Percentiles rank a stretch among this genome's conserved stretches.
These are phyloP conservation scores for Parasteatoda tepidariorum DNA, from an alignment of 1,140 invertebrate species.

Conservation along the genomic window DNA sequence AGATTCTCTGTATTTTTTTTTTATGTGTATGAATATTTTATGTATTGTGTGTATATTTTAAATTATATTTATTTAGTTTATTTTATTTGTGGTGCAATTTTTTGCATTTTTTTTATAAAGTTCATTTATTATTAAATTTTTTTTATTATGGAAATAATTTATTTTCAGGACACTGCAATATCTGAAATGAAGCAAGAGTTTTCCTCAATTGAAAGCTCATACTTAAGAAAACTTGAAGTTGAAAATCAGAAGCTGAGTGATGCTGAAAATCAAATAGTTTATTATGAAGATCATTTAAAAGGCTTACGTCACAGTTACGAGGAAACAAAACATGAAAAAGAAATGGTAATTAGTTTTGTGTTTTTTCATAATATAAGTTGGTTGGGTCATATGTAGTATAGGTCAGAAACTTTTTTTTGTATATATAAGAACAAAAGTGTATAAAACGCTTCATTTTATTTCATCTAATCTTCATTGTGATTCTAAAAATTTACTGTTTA, in stretches of 20 bases:
- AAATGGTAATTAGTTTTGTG: conserved; percentile 3
- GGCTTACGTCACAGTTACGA: neutral
- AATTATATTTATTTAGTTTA: too few species aligned
- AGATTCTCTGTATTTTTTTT: too few species aligned
- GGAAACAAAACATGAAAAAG: conserved; percentile 39
- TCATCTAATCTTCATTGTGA: too few species aligned
- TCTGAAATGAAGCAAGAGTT: neutral
- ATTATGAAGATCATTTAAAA: conserved; percentile 25
- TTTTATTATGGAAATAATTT: neutral
- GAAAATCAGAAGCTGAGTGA: conserved; percentile 44
- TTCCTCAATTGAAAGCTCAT: conserved; percentile 12
- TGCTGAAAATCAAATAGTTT: conserved; percentile 33
- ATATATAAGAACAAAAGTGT: too few species aligned
- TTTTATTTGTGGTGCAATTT: too few species aligned
- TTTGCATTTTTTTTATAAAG: neutral
- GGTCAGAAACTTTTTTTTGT: too few species aligned
- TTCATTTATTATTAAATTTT: neutral
- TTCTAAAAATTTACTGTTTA: too few species aligned
- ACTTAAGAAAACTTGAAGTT: conserved; percentile 13
- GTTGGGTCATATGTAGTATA: too few species aligned
- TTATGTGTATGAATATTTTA: too few species aligned
- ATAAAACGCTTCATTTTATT: too few species aligned
- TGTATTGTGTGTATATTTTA: too few species aligned
- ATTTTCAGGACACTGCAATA: conserved; percentile 26
- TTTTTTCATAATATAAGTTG: too few species aligned